Evolutionary conservation across 2,888 invertebrate genomes (phyloP), one percentile per base, ranked within the genome.

Genomic region (Fragum whitleyi): DNA sequence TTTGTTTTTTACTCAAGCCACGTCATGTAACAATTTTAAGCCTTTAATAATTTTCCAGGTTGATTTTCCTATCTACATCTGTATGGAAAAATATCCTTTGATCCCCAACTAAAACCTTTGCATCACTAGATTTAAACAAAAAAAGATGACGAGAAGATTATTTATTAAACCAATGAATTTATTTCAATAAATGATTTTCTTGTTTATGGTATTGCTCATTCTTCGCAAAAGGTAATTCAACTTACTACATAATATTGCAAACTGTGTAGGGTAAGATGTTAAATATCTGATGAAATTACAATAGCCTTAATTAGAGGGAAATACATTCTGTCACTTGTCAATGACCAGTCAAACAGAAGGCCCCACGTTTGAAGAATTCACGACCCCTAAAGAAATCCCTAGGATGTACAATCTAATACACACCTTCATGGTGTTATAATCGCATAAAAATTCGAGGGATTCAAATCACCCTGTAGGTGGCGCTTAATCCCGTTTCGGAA

Each of bases 391-490:
- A 5, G 26, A 42, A 36, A 11, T 11, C 42, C 42, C 42, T 42
- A 6, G 42, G 2, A 21, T 26, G 23, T 39, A 19, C 71, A 62
- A 62, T 32, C 65, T 39, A 71, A 81, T 81, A 77, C 77, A 77
- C 77, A 74, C 77, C 71, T 71, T 32, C 32, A 28, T 32, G 21
- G 77, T 61, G 62, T 71, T 61, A 71, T 77, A 77, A 77, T 71
- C 71, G 68, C 47, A 57, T 69, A 23, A 59, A 61, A n/a, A 72
- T 61, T 42, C 36, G 47, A 61, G 39, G 61, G 61, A 72, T 72
- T 57, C 42, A 36, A 51, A 26, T 19, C 23, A 19, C 42, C 28
- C 65, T 21, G 42, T 65, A 65, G 65, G 65, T 65, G 65, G 65
- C 65, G 65, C 42, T 26, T 23, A 21, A 65, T 65, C 65, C 65